Conservation (phyloP, 1,140 invertebrate species). For the Halyomorpha halys region DNA sequence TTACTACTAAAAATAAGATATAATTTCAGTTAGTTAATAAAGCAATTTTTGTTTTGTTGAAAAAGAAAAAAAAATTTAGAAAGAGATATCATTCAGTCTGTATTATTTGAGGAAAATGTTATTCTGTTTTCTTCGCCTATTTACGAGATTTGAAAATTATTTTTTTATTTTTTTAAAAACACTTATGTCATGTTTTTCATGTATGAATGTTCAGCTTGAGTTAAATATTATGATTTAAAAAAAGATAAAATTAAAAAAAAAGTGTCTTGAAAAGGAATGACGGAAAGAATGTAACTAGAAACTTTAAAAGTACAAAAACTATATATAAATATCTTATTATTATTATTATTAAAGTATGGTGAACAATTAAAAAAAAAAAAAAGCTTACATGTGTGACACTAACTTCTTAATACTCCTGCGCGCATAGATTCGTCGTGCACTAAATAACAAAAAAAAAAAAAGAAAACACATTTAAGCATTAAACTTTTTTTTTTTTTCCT, state of each 20-base stretch:
- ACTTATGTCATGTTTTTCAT: neutral
- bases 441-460: neutral
- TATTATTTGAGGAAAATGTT: too few species aligned
- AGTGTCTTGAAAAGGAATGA: slow-evolving; percentile 13
- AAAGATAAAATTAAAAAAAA: neutral
- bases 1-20: too few species aligned
- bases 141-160: too few species aligned
- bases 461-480: slow-evolving; percentile 1
- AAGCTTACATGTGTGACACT: slow-evolving; percentile 16
- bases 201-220: neutral
- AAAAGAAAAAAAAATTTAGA: too few species aligned
- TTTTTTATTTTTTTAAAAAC: too few species aligned
- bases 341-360: slow-evolving; percentile 5
- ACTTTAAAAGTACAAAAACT: slow-evolving; percentile 10
- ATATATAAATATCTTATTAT: neutral
- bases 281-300: slow-evolving; percentile 12
- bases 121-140: too few species aligned
- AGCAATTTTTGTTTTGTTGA: too few species aligned
- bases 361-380: slow-evolving; percentile 5
- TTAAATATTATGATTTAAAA: neutral
- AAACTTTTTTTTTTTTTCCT: neutral
- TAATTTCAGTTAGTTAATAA: too few species aligned
- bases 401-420: slow-evolving; percentile 10
- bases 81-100: too few species aligned
- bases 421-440: slow-evolving; percentile 9